Base-by-base conservation (phyloP, 1,140 invertebrate species). In the Glossosoma conforme region DNA sequence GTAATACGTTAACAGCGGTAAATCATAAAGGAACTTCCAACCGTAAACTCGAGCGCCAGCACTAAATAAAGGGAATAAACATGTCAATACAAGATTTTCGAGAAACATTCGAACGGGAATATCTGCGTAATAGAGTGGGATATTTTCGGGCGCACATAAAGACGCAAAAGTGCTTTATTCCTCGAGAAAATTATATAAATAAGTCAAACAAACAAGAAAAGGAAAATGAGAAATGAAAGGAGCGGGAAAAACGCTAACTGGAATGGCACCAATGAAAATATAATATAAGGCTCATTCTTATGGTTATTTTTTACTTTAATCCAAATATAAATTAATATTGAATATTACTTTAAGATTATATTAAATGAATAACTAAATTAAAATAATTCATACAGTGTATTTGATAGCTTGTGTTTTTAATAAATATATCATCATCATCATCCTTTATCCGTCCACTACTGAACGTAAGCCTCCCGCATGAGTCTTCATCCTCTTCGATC, bases 121-220 rank as follows among this genome's bases (percentile, higher is more conserved):
- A 18, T 18, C 18, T 10, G 43, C 43, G 11, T 17, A 32, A 32
- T 32, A 45, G 17, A 45, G 43, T 32, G 24, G 24, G 41, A 43
- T 15, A 38, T 38, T 38, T 38, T 19, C 3, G 36, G 18, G n/a
- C 11, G 19, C 11, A 38, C 43, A 14, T 9, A 32, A 45, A 17
- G 18, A 20, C 11, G 13, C 19, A 19, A 19, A 14, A 37, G 10
- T 15, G 28, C 21, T 45, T 45, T 45, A 30, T 33, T 33, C n/a
- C 13, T 32, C 17, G 28, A 30, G 11, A 45, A 32, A 45, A 45
- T 45, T 45, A 15, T 19, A 32, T 33, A 45, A 45, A 45, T 33
- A 30, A 45, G 18, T 33, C 24, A 30, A 45, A 45, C 28, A 45
- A 45, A 45, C 18, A 41, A 32, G 30, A 32, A 45, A 30, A 14